Conservation (phyloP, 2,888 invertebrate species). For the Stegana nigrithorax region DNA sequence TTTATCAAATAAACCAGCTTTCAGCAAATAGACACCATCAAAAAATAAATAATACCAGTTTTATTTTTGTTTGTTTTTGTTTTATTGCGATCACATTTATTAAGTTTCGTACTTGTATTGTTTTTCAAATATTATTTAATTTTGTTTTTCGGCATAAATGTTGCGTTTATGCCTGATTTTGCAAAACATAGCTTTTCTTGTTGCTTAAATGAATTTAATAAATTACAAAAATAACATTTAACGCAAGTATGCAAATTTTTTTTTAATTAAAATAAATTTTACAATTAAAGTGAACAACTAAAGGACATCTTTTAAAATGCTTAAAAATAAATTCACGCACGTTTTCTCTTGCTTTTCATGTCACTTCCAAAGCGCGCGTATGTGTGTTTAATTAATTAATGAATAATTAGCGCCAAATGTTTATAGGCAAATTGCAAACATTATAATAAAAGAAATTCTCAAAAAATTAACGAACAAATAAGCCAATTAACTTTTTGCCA, state of each 20-base stretch:
- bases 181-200: slow-evolving; percentile 28
- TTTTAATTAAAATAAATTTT: slow-evolving; percentile 21
- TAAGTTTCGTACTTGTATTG: slow-evolving; percentile 64
- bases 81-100: slow-evolving; percentile 65
- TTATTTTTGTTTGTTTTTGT: background rate
- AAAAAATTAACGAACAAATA: background rate
- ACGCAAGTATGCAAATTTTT: slow-evolving; percentile 28
- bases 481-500: too few species aligned
- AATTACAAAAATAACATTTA: slow-evolving; percentile 52
- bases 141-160: slow-evolving; percentile 62
- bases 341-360: too few species aligned
- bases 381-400: background rate
- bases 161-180: slow-evolving; percentile 37
- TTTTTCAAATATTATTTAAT: slow-evolving; percentile 51
- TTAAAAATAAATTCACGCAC: too few species aligned
- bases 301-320: slow-evolving; percentile 30
- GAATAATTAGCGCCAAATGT: background rate
- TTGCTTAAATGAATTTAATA: slow-evolving; percentile 54
- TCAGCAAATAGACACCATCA: background rate
- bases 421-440: too few species aligned
- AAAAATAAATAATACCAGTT: slow-evolving; percentile 21
- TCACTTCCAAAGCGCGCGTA: background rate
- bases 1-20: background rate
- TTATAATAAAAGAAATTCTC: too few species aligned
- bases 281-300: slow-evolving; percentile 43